A percentile compares a stretch with the other conserved stretches of the same genome.
Evolutionary conservation across 2,797 vertebrate genomes (phyloP).

Genomic region (Echiichthys vipera): DNA sequence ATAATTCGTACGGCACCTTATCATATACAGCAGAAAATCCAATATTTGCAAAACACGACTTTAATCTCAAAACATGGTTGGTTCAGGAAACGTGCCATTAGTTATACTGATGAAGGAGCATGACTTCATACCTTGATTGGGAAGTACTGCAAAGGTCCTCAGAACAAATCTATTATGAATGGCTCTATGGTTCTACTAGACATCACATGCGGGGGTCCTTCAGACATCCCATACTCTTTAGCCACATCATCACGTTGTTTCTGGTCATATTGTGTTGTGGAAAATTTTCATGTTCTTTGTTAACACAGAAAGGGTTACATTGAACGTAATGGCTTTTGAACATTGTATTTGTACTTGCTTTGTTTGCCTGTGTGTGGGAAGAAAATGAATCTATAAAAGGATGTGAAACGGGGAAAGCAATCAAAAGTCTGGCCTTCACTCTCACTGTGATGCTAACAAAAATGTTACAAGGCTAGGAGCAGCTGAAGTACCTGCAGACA

Average conservation of each 20-base stretch:
- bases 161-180: constrained; percentile 84
- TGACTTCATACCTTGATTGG: constrained; percentile 83
- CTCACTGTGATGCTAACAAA: constrained; percentile 53
- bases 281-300: constrained; percentile 67
- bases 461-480: constrained; percentile 68
- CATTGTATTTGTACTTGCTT: constrained; percentile 65
- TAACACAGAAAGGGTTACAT: constrained; percentile 45
- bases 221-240: constrained; percentile 59
- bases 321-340: constrained; percentile 72
- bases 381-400: constrained; percentile 64
- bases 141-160: constrained; percentile 76
- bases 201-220: constrained; percentile 67
- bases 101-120: constrained; percentile 81
- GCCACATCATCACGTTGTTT: constrained; percentile 59
- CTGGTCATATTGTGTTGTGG: constrained; percentile 59
- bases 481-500: constrained; percentile 72
- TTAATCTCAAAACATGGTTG: constrained; percentile 73
- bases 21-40: constrained; percentile 74
- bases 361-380: constrained; percentile 71
- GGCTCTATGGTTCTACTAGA: constrained; percentile 72
- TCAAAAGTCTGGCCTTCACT: constrained; percentile 77
- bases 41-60: constrained; percentile 56
- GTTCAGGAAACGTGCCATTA: constrained; percentile 73
- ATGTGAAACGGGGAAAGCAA: constrained; percentile 66
- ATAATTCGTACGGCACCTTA: constrained; percentile 62